These are phyloP conservation scores for Drosophila orena DNA, from an alignment of 1,140 invertebrate genomes.

Conservation along the genomic window DNA sequence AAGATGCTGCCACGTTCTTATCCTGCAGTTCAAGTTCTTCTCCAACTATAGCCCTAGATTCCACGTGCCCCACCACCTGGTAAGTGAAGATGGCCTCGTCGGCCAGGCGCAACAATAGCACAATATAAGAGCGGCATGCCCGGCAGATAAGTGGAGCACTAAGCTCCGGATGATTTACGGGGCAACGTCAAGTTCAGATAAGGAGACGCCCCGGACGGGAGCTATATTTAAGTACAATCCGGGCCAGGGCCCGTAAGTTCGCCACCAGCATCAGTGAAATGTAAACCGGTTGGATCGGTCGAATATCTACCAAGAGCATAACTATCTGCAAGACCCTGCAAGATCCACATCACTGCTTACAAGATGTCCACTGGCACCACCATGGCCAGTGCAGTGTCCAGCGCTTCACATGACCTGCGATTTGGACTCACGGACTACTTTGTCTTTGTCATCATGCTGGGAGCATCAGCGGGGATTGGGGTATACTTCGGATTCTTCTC, in stretches of 20 bases:
- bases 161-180: conserved; percentile 36
- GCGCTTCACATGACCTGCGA: conserved; percentile 15
- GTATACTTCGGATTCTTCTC: conserved; percentile 88
- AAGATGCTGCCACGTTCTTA: background rate
- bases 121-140: conserved; percentile 22
- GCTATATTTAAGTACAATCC: conserved; percentile 48
- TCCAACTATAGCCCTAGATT: background rate
- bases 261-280: conserved; percentile 33
- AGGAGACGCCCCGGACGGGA: conserved; percentile 10
- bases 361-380: conserved; percentile 42
- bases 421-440: conserved; percentile 87
- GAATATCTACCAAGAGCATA: background rate
- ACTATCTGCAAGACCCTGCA: background rate
- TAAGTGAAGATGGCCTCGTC: background rate
- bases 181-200: conserved; percentile 37
- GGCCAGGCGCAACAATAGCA: conserved; percentile 19
- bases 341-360: background rate
- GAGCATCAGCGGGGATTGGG: conserved; percentile 87
- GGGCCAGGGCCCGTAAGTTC: conserved; percentile 27
- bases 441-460: conserved; percentile 88
- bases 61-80: background rate
- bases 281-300: conserved; percentile 5
- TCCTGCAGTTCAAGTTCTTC: background rate
- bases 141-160: conserved; percentile 29
- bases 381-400: background rate